phyloP scores from a whole-genome alignment of 2,113 vertebrate genomes.

The Gymnogyps californianus region DNA sequence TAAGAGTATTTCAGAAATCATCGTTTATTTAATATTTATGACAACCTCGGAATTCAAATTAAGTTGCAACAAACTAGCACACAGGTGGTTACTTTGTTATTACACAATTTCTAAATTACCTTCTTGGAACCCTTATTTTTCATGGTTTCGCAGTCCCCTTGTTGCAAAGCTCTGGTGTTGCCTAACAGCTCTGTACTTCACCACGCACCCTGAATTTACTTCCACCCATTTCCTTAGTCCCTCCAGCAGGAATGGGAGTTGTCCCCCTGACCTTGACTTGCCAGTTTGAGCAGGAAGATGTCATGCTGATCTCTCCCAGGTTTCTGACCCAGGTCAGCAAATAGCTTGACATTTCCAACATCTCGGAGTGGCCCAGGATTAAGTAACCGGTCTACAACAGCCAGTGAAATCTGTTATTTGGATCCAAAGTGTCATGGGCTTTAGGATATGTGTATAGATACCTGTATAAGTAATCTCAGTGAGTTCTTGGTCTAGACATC shows the following conservation, averaged over 20 bases:
- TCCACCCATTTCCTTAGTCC: neutral
- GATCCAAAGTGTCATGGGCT: neutral
- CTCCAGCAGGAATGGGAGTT: neutral
- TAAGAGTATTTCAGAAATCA: neutral
- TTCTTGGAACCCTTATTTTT: neutral
- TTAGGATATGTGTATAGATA: neutral
- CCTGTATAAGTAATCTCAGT: neutral
- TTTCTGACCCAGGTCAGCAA: neutral
- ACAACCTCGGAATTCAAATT: neutral
- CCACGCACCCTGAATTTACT: neutral
- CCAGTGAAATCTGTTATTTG: neutral
- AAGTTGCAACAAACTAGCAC: neutral
- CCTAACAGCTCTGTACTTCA: neutral
- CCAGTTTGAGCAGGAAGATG: neutral
- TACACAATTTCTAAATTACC: neutral
- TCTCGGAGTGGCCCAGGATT: neutral
- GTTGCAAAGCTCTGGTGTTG: neutral
- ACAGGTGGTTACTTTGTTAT: neutral
- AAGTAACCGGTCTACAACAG: neutral
- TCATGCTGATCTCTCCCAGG: neutral
- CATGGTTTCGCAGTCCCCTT: neutral
- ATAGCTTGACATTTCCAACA: neutral
- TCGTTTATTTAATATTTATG: neutral
- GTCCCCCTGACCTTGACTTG: neutral
- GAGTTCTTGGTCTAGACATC: neutral